A percentile compares a stretch with the other conserved stretches of the same genome.
These are phyloP conservation scores for Oceanites oceanicus DNA, from an alignment of 2,113 vertebrate species.

Conservation along the genomic window DNA sequence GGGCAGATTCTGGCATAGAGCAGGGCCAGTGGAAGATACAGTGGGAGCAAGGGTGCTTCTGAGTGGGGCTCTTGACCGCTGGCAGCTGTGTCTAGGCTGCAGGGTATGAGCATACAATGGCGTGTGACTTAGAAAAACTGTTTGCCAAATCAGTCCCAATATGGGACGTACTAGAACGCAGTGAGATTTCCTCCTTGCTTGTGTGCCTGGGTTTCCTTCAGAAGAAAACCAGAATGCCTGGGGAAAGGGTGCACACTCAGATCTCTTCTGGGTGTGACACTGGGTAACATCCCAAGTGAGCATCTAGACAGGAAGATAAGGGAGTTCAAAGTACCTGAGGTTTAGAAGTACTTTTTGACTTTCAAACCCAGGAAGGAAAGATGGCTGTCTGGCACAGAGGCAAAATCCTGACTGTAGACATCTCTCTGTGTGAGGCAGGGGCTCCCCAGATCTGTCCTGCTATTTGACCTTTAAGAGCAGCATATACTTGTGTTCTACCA, in stretches of 20 bases:
- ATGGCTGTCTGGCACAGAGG: not conserved
- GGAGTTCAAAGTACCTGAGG: not conserved
- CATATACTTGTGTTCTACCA: not conserved
- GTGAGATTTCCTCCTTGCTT: not conserved
- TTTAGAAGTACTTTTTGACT: not conserved
- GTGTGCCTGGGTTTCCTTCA: not conserved
- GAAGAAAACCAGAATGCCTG: not conserved
- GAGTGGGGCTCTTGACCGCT: not conserved
- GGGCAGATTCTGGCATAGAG: not conserved
- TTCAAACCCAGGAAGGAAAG: not conserved
- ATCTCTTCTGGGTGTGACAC: not conserved
- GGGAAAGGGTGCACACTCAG: not conserved
- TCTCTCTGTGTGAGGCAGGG: not conserved
- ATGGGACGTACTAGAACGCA: not conserved
- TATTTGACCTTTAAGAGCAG: not conserved
- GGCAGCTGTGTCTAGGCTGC: not conserved
- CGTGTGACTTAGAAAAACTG: not conserved
- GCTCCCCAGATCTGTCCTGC: not conserved
- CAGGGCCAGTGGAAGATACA: not conserved
- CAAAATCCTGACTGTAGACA: not conserved
- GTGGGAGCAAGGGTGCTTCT: not conserved
- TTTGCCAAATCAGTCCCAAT: not conserved
- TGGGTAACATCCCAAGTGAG: not conserved
- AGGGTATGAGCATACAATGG: not conserved
- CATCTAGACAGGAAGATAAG: not conserved